A percentile compares a stretch with the other conserved stretches of the same genome.
These are phyloP conservation scores for Amphipoea oculea DNA, from an alignment of 2,888 invertebrate genomes.

Conservation along the genomic window DNA sequence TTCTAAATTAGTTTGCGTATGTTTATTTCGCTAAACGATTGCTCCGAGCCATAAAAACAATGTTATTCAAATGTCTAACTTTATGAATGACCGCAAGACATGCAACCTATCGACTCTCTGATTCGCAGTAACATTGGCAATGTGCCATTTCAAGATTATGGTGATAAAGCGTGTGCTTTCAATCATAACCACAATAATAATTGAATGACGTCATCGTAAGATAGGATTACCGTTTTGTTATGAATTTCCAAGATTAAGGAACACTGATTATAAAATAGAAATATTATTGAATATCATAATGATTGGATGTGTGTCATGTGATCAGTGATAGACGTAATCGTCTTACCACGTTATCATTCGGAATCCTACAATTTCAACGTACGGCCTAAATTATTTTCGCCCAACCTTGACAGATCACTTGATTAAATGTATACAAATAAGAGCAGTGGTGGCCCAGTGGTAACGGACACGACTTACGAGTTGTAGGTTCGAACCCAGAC, in stretches of 20 bases:
- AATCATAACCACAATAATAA: conserved; percentile 45
- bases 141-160: conserved; percentile 58
- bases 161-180: conserved; percentile 51
- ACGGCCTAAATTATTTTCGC: conserved; percentile 35
- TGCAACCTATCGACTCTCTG: conserved; percentile 44
- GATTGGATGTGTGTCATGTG: conserved; percentile 47
- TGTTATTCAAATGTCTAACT: conserved; percentile 56
- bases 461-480: too few species aligned
- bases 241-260: conserved; percentile 43
- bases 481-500: too few species aligned
- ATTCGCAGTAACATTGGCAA: conserved; percentile 65
- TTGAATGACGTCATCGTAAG: conserved; percentile 53
- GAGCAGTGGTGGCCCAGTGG: too few species aligned
- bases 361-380: conserved; percentile 13
- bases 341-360: conserved; percentile 25
- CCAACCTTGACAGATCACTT: conserved; percentile 44
- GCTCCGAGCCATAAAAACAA: conserved; percentile 49
- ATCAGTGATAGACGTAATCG: conserved; percentile 39
- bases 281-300: conserved; percentile 45
- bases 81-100: conserved; percentile 45
- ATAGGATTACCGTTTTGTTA: conserved; percentile 52
- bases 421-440: not conserved
- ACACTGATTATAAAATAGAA: conserved; percentile 28
- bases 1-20: conserved; percentile 31
- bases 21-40: conserved; percentile 33